Conservation (phyloP, 2,888 invertebrate genomes). For the Cerastis leucographa region DNA sequence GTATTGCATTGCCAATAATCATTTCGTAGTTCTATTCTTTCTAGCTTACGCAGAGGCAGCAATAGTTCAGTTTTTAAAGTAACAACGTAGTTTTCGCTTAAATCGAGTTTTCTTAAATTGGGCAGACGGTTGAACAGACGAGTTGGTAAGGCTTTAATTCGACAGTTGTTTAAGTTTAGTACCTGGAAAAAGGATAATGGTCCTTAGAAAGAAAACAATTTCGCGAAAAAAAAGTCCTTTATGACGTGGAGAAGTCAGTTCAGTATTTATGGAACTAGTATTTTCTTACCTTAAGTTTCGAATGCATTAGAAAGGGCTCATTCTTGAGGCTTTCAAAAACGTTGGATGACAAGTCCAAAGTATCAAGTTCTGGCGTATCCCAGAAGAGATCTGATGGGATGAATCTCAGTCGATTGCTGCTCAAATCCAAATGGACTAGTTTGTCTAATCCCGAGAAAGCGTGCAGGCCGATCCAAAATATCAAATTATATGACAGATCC, state of each 20-base stretch:
- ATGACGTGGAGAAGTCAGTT: not conserved
- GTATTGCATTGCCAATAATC: slow-evolving; percentile 91
- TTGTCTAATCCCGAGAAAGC: slow-evolving; percentile 90
- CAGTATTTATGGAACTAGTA: slow-evolving; percentile 13
- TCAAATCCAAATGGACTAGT: slow-evolving; percentile 90
- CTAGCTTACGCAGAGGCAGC: slow-evolving; percentile 85
- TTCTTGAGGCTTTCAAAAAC: slow-evolving; percentile 90
- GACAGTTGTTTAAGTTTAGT: slow-evolving; percentile 91
- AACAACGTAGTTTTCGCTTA: slow-evolving; percentile 91
- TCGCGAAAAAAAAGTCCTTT: not conserved
- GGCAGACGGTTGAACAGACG: slow-evolving; percentile 89
- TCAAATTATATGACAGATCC: slow-evolving; percentile 91
- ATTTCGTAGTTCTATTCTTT: slow-evolving; percentile 88
- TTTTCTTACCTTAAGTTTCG: slow-evolving; percentile 85
- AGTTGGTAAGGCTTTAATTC: slow-evolving; percentile 89
- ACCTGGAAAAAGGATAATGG: slow-evolving; percentile 75
- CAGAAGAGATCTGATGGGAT: slow-evolving; percentile 90
- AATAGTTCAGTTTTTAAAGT: slow-evolving; percentile 88
- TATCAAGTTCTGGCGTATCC: slow-evolving; percentile 87
- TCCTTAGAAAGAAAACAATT: not conserved
- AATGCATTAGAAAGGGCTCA: slow-evolving; percentile 90
- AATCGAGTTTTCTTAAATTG: slow-evolving; percentile 89
- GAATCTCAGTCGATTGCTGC: slow-evolving; percentile 91
- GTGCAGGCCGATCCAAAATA: slow-evolving; percentile 91
- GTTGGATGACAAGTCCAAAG: slow-evolving; percentile 91